Percentiles rank a stretch among this genome's conserved stretches.
phyloP scores from a whole-genome alignment of 2,797 vertebrate species.

The Cyclopterus lumpus region DNA sequence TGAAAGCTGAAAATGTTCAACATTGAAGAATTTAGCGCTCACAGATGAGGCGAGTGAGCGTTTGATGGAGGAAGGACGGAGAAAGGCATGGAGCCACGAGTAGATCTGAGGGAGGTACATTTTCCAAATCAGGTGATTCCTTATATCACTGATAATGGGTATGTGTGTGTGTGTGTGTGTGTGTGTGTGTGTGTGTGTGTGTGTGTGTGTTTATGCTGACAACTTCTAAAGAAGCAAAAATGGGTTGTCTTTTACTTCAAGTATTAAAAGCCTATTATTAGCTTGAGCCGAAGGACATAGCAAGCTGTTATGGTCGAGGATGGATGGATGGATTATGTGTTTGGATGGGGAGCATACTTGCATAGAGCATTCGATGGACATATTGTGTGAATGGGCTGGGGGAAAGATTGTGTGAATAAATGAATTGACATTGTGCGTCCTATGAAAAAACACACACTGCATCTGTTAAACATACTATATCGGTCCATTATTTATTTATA shows the following conservation, averaged over 20 bases:
- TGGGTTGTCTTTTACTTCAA: constrained; percentile 54
- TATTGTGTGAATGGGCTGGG: constrained; percentile 39
- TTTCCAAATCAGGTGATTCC: constrained; percentile 71
- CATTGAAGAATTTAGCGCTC: constrained; percentile 42
- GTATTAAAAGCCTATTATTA: constrained; percentile 69
- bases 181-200: constrained; percentile 8
- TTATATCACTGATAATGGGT: constrained; percentile 51
- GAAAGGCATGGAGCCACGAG: constrained; percentile 29
- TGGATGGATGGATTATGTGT: constrained; percentile 47
- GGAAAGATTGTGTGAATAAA: constrained; percentile 21
- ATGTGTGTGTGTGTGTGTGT: constrained; percentile 4
- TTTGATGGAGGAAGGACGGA: constrained; percentile 9
- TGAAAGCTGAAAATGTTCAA: constrained; percentile 32
- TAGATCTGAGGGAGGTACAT: constrained; percentile 49
- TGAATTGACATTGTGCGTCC: constrained; percentile 5
- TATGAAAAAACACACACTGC: not conserved
- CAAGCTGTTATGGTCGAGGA: constrained; percentile 60
- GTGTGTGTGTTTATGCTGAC: constrained; percentile 44
- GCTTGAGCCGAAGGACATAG: constrained; percentile 64
- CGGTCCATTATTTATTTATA: not conserved
- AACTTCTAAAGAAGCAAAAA: constrained; percentile 61
- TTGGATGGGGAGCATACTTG: constrained; percentile 38
- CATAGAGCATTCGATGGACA: constrained; percentile 41
- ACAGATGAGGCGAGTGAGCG: constrained; percentile 24
- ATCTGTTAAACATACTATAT: not conserved